Conservation (phyloP, 2,113 vertebrate species). For the Pelvicachromis taeniatus region DNA sequence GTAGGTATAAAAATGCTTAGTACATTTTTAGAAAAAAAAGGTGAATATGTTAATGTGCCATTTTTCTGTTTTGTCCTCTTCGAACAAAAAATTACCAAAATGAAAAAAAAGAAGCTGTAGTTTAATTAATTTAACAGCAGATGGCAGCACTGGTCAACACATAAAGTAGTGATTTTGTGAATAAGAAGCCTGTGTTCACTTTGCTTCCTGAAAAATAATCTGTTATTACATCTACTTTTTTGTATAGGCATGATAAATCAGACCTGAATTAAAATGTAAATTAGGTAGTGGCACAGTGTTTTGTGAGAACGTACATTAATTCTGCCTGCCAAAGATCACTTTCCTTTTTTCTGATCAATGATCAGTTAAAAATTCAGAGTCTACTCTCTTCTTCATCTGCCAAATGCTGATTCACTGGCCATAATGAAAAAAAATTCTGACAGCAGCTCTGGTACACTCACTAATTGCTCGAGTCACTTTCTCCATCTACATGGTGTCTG, state of each 20-base stretch:
- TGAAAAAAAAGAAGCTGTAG: background rate
- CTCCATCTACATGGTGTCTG: background rate
- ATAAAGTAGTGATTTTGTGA: background rate
- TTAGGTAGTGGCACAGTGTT: background rate
- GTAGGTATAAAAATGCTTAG: background rate
- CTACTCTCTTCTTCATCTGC: background rate
- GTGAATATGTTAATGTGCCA: background rate
- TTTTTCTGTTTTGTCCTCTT: background rate
- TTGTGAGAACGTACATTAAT: background rate
- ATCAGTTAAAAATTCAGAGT: background rate
- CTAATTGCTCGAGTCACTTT: slow-evolving; percentile 13
- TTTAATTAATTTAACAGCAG: background rate
- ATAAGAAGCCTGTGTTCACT: background rate
- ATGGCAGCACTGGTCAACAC: background rate
- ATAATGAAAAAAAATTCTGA: background rate
- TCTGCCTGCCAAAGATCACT: background rate
- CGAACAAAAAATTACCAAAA: background rate
- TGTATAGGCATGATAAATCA: background rate
- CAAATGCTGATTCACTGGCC: background rate
- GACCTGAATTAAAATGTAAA: background rate
- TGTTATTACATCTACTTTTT: background rate
- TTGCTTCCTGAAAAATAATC: background rate
- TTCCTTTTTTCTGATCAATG: background rate
- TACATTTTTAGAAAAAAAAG: background rate
- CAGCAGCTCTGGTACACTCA: background rate